phyloP scores from a whole-genome alignment of 2,797 vertebrate genomes.

The Mormyrus hasselquistii region DNA sequence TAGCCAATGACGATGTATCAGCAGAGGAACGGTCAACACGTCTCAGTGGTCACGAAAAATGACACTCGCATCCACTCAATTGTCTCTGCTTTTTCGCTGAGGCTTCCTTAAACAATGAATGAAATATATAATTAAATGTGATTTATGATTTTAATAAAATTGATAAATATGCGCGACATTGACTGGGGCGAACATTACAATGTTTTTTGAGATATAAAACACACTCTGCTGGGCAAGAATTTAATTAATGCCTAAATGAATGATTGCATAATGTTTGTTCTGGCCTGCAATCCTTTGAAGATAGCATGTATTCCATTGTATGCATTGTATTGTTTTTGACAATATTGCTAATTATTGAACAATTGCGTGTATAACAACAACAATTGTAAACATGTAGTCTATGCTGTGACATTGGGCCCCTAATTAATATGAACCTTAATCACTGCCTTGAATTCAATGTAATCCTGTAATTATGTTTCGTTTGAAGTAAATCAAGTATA shows the following conservation, averaged over 20 bases:
- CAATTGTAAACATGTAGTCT: neutral
- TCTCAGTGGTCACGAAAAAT: neutral
- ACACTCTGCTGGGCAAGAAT: constrained; percentile 6
- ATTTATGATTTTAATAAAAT: constrained; percentile 11
- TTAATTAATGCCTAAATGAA: constrained; percentile 13
- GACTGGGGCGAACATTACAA: neutral
- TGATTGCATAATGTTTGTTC: constrained; percentile 4
- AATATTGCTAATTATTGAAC: neutral
- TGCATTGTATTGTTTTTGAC: neutral
- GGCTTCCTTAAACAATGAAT: neutral
- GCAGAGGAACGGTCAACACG: neutral
- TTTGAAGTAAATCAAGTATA: neutral
- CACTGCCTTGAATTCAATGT: neutral
- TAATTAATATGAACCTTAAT: neutral
- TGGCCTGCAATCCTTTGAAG: neutral
- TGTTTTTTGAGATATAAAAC: constrained; percentile 2
- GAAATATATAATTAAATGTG: constrained; percentile 6
- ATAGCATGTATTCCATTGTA: neutral
- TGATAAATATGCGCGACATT: neutral
- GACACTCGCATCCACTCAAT: neutral
- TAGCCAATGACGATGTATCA: neutral
- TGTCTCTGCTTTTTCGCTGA: neutral
- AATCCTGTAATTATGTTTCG: neutral
- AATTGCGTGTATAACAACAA: neutral
- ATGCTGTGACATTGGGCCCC: neutral